phyloP scores from a whole-genome alignment of 64 coral and sea anemone species.

The Stichodactyla mertensii region DNA sequence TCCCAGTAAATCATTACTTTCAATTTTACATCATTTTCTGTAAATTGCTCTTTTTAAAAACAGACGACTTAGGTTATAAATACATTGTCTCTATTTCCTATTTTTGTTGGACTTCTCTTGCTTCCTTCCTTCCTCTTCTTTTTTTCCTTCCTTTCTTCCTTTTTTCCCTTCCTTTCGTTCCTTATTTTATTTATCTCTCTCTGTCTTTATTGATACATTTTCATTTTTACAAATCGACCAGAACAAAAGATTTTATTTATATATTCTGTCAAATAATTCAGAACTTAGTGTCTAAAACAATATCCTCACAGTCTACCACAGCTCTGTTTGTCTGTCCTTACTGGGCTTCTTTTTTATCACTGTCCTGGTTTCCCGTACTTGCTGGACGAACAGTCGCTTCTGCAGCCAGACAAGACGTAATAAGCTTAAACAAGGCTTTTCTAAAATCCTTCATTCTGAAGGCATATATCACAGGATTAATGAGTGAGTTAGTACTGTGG shows the following conservation, averaged over 20 bases:
- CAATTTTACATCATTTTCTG: no score
- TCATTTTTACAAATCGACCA: no score
- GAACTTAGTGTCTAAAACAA: not conserved
- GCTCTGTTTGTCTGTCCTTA: not conserved
- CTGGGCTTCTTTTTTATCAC: not conserved
- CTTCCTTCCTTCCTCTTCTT: no score
- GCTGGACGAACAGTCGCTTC: not conserved
- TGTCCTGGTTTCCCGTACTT: not conserved
- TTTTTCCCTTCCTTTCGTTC: no score
- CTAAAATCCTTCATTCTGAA: conserved; percentile 28
- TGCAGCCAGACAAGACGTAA: not conserved
- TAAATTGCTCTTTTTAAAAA: no score
- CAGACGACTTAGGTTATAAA: no score
- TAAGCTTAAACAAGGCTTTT: not conserved
- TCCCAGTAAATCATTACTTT: no score
- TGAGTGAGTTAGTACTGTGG: not conserved
- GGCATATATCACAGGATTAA: conserved; percentile 5
- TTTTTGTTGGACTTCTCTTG: no score
- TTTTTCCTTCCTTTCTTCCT: no score
- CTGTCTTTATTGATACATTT: not conserved
- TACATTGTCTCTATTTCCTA: no score
- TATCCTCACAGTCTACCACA: not conserved
- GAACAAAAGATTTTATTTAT: no score
- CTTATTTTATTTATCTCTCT: not conserved
- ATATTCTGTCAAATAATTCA: not conserved